Evolutionary conservation across 1,140 invertebrate species (phyloP), one percentile per base, ranked within the genome.

Genomic region (Sitobion miscanthi): DNA sequence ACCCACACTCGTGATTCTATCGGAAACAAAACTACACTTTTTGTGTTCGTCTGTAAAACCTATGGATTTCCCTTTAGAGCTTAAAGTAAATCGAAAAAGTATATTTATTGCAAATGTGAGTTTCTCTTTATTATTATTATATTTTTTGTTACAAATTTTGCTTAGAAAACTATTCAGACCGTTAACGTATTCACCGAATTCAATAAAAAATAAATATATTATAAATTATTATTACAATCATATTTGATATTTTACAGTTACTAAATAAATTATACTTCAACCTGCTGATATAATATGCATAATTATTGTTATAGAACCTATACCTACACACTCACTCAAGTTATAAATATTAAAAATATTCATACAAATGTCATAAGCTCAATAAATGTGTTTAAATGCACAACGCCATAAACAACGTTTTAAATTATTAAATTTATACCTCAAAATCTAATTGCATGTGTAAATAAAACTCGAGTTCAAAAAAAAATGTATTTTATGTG

Each of bases 51-150:
- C 49, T 23, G 3, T 88, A 52, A 57, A 57, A 25, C 42, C 88
- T 3, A 42, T 38, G 52, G 88, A 89, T 89, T 89, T 89, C 52
- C 52, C 52, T 57, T 89, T 57, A 57, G 88, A 89, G 52, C 35
- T 89, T 42, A 57, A 89, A 89, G n/a, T 89, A 89, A 89, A 89
- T 57, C 88, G 52, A 89, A 89, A 88, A 89, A 52, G n/a, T 89
- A 89, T 89, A 89, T 89, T 54, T 89, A 89, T 52, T 54, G 87
- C 9, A 47, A 86, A 86, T 47, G 30, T 47, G 25, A 86, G 30
- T 45, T 86, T 86, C 20, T 7, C 25, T 86, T 14, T 45, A 47
- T 86, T 86, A 47, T 86, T 85, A 35, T 83, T 83, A 77, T 69
- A 14, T 62, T 62, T 69, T 69, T 17, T n/a, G n/a, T 77, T 77